These are phyloP conservation scores for Zaprionus ghesquierei DNA, from an alignment of 1,140 invertebrate species.

Conservation along the genomic window DNA sequence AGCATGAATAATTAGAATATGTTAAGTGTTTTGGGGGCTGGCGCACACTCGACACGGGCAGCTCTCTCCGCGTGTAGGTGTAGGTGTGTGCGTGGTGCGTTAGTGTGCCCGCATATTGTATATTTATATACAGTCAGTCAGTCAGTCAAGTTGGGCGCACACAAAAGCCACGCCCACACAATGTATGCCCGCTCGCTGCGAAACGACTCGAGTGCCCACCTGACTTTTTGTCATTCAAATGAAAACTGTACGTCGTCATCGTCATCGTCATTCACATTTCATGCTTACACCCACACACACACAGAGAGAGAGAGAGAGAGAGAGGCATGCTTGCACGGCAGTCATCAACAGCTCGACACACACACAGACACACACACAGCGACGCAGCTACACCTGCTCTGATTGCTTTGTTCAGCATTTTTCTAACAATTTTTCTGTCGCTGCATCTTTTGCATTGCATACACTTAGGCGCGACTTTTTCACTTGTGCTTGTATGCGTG, in stretches of 20 bases:
- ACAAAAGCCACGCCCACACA: constrained; percentile 51
- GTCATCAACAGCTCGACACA: constrained; percentile 31
- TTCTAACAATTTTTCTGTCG: constrained; percentile 71
- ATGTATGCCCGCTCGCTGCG: constrained; percentile 26
- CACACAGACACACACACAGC: constrained; percentile 11
- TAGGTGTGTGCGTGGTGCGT: constrained; percentile 12
- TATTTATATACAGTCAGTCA: constrained; percentile 76
- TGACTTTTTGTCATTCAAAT: constrained; percentile 82
- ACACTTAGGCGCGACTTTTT: constrained; percentile 75
- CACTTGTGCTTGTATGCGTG: constrained; percentile 39
- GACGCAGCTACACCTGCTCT: constrained; percentile 55
- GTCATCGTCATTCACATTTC: constrained; percentile 20
- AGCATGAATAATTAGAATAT: constrained; percentile 83
- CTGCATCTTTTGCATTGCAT: constrained; percentile 73
- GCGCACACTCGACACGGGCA: constrained; percentile 33
- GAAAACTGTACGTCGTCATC: constrained; percentile 78
- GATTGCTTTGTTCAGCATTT: constrained; percentile 79
- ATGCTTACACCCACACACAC: constrained; percentile 3
- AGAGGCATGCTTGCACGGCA: background rate
- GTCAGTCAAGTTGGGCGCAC: constrained; percentile 66
- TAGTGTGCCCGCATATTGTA: constrained; percentile 64
- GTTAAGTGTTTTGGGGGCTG: constrained; percentile 75
- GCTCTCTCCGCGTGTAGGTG: background rate
- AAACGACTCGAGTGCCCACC: constrained; percentile 73
- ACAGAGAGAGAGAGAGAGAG: too few relatives aligned